Evolutionary conservation across 2,888 invertebrate species (phyloP).

Genomic region (Epsilonema sp.): DNA sequence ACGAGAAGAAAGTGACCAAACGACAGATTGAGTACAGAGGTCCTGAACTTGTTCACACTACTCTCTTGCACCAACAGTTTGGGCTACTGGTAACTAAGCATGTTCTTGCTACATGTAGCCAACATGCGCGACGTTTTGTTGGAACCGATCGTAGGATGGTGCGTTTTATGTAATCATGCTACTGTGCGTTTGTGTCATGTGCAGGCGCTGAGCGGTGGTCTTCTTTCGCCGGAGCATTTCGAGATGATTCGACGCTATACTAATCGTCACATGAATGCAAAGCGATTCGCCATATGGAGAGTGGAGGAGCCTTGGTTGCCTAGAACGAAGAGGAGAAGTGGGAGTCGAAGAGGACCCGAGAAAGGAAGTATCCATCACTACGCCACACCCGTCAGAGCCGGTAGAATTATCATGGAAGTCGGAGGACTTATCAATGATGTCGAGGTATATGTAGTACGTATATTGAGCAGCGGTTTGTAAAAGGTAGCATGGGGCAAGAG

Average conservation of each 20-base stretch:
- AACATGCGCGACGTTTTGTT: no score
- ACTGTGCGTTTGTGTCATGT: no score
- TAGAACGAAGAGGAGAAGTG: constrained; percentile 48
- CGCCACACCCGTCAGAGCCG: constrained; percentile 71
- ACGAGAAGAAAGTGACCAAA: neutral
- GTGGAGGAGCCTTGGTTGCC: constrained; percentile 90
- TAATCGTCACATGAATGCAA: constrained; percentile 53
- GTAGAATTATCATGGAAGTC: constrained; percentile 74
- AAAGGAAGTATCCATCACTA: constrained; percentile 87
- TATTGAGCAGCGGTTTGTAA: no score
- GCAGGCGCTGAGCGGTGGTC: no score
- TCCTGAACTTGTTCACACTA: constrained; percentile 64
- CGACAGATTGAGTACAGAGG: constrained; percentile 40
- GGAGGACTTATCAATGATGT: constrained; percentile 68
- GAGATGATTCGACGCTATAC: constrained; percentile 65
- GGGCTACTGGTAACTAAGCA: constrained; percentile 70
- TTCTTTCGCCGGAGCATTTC: constrained; percentile 55
- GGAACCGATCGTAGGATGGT: no score
- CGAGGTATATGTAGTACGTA: no score
- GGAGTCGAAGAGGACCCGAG: constrained; percentile 57
- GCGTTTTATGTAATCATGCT: no score
- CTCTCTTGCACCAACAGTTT: constrained; percentile 67
- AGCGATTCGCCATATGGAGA: constrained; percentile 75
- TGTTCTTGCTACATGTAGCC: no score
- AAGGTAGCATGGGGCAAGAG: no score